Evolutionary conservation across 37 sponge, comb jelly and placozoan species (phyloP), one percentile per base, ranked within the genome.

Genomic region (Cladorhizidae sp.): DNA sequence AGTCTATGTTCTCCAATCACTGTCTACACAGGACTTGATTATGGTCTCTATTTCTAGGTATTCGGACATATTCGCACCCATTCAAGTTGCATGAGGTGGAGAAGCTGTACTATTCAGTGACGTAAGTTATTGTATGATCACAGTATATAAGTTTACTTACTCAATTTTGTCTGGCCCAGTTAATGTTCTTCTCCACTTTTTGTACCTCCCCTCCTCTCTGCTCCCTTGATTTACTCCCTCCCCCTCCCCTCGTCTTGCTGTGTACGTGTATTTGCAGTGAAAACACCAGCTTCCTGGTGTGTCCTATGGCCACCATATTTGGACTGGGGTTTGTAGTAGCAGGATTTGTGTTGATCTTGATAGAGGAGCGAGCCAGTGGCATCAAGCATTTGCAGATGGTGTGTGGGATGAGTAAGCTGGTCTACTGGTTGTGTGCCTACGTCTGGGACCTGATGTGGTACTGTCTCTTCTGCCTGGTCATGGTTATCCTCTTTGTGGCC

Each of bases 341-440:
- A 3, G 85, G 88, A 29, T 93, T 90, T 76, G 91, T 91, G 17
- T 79, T 93, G 55, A 55, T 86, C 35, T 50, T 95, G 8, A 87
- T 91, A 22, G 90, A 95, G 80, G 95, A 95, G 75, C 77, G 87
- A n/a, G 73, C 86, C 0, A 61, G 72, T 37, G 93, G 93, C 43
- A 68, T 90, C 49, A 70, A 82, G 32, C 96, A 98, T 78, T 70
- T 95, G 29, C 96, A 93, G 87, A 37, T 78, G 39, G 81, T 96
- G 43, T 91, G 91, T 61, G 99, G 96, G 31, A 82, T 98, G 57
- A 87, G 74, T 70, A 83, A 82, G 29, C 17, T 76, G 1, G 81
- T 88, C 75, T 98, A 95, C 90, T 98, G 96, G 96, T 35, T 86
- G 6, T 72, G 92, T 28, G 55, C 85, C 81, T 93, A 81, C 73